Base-by-base conservation (phyloP, 2,113 vertebrate species). In the Gavialis gangeticus region DNA sequence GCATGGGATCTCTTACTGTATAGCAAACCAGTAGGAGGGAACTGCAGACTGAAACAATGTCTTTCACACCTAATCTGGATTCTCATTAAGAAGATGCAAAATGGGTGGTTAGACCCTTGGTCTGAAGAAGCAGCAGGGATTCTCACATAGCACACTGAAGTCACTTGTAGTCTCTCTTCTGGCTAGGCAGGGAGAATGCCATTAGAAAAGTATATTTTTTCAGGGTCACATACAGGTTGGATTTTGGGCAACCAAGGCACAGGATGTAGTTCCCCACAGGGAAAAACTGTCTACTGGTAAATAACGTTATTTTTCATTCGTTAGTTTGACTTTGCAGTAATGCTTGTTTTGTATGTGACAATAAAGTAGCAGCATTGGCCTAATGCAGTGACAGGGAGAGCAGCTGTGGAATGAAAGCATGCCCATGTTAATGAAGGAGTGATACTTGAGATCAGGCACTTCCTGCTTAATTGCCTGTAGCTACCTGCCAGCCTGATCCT, bases 221-320 rank as follows among this genome's bases (percentile, higher is more conserved):
- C 60, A 18, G 62, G 28, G 7, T 87, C 57, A 83, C 64, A 95
- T 96, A 93, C 13, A 56, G 85, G 86, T 19, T 4, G 85, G 57
- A 83, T 25, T 69, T 82, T 75, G 27, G 55, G 69, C 75, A 93
- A 89, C 84, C 24, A 91, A 94, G 92, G 75, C 82, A 79, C 7
- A 90, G 89, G 37, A 46, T 82, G 93, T 66, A 82, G 64, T 90
- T 93, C 60, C 62, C 84, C 63, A 91, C 84, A 87, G 79, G 90
- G 84, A 87, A 79, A 67, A 25, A 85, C 84, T 81, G 71, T 73
- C 60, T 3, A 15, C 83, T 90, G 46, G 66, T 85, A 66, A 92
- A 82, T 54, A 82, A 55, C 0, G 54, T 67, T 28, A 69, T 63
- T 87, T 63, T 1, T 58, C 22, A 59, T 34, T 67, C 54, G 21